phyloP scores from a whole-genome alignment of 2,113 vertebrate genomes.

The Periophthalmus modestus region DNA sequence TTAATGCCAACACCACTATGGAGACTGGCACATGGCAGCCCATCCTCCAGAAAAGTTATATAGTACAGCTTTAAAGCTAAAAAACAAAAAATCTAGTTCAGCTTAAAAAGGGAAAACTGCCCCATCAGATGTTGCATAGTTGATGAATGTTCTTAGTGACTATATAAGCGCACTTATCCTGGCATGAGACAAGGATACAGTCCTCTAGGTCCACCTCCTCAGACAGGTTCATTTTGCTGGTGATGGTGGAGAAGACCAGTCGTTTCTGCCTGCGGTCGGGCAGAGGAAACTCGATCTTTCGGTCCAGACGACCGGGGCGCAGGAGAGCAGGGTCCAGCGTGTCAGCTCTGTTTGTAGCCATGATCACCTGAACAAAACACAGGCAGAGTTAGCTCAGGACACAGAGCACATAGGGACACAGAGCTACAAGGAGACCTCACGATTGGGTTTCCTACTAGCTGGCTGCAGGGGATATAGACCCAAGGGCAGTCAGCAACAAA shows the following conservation, averaged over 20 bases:
- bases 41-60: too few species aligned
- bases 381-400: not conserved
- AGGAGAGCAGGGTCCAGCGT: constrained; percentile 91
- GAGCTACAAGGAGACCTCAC: not conserved
- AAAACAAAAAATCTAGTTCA: not conserved
- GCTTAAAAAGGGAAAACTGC: not conserved
- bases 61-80: not conserved
- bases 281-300: constrained; percentile 93
- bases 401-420: not conserved
- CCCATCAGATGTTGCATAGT: not conserved
- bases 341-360: constrained; percentile 94
- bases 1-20: too few species aligned
- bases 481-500: not conserved
- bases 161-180: not conserved
- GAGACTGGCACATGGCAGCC: too few species aligned
- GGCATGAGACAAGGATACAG: constrained; percentile 83
- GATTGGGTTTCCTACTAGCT: not conserved
- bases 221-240: constrained; percentile 94
- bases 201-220: constrained; percentile 96
- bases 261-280: constrained; percentile 93
- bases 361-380: constrained; percentile 82
- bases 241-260: constrained; percentile 93
- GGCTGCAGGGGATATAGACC: too few species aligned
- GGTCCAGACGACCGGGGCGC: constrained; percentile 88
- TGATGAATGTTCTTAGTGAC: not conserved